phyloP scores from a whole-genome alignment of 2,113 vertebrate genomes.

The Pteropus alecto region DNA sequence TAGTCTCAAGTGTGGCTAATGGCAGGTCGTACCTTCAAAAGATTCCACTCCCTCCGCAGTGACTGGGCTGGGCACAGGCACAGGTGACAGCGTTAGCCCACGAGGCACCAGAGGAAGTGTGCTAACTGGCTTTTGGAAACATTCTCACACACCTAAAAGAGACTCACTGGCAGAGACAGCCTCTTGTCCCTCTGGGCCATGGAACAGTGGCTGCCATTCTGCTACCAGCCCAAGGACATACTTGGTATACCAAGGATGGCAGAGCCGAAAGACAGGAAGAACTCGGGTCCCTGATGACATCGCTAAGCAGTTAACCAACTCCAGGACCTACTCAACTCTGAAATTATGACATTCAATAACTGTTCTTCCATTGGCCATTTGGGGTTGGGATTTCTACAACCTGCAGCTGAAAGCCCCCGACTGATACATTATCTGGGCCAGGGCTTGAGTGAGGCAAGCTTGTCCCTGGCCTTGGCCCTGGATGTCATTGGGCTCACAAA shows the following conservation, averaged over 20 bases:
- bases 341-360: background rate
- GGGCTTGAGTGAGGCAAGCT: background rate
- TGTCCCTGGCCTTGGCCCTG: background rate
- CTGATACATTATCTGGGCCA: accelerated
- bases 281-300: background rate
- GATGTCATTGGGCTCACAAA: background rate
- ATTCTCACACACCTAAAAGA: background rate
- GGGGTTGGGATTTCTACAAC: background rate
- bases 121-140: background rate
- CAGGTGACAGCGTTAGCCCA: background rate
- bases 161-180: background rate
- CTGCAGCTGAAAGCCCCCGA: background rate
- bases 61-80: background rate
- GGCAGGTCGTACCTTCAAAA: background rate
- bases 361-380: background rate
- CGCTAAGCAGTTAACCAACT: background rate
- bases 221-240: background rate
- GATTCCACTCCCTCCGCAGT: background rate
- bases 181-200: background rate
- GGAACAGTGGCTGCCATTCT: background rate
- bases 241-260: background rate
- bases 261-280: background rate
- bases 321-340: background rate
- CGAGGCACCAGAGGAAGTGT: background rate
- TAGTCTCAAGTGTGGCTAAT: background rate